phyloP scores from a whole-genome alignment of 2,113 vertebrate species.

The Urocynchramus pylzowi region DNA sequence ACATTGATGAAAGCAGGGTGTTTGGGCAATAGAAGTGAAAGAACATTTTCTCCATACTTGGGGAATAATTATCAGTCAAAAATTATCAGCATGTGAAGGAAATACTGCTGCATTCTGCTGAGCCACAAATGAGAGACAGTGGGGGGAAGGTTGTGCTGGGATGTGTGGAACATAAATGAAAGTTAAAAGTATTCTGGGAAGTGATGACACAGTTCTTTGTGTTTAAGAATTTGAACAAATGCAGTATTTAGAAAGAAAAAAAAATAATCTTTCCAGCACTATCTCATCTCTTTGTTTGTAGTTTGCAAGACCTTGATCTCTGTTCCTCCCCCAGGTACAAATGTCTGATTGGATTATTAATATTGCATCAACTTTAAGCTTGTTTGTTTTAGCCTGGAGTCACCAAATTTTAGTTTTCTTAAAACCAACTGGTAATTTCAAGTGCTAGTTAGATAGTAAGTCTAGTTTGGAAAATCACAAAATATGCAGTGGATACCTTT shows the following conservation, averaged over 20 bases:
- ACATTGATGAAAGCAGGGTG: background rate
- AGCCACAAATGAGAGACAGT: background rate
- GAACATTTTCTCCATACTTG: background rate
- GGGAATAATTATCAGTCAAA: background rate
- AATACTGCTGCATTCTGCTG: background rate
- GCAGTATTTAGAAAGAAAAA: background rate
- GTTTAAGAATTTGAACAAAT: background rate
- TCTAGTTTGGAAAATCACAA: background rate
- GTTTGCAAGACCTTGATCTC: slow-evolving; percentile 59
- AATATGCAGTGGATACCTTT: background rate
- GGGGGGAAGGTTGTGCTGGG: background rate
- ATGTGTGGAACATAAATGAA: background rate
- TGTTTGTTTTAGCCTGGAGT: slow-evolving; percentile 45
- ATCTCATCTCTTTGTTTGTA: slow-evolving; percentile 41
- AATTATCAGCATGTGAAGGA: background rate
- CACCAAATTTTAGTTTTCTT: slow-evolving; percentile 34
- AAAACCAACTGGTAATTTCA: background rate
- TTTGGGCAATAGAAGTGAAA: background rate
- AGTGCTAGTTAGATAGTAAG: background rate
- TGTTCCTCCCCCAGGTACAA: slow-evolving; percentile 60
- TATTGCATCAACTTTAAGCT: slow-evolving; percentile 58
- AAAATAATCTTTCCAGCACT: background rate
- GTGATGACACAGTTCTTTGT: background rate
- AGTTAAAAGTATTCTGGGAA: background rate
- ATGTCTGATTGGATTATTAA: slow-evolving; percentile 68